Percentiles rank a stretch among this genome's conserved stretches.
Conservation (phyloP, 35 echinoderm and acorn worm genomes). For the Ophioderma brevispina region DNA sequence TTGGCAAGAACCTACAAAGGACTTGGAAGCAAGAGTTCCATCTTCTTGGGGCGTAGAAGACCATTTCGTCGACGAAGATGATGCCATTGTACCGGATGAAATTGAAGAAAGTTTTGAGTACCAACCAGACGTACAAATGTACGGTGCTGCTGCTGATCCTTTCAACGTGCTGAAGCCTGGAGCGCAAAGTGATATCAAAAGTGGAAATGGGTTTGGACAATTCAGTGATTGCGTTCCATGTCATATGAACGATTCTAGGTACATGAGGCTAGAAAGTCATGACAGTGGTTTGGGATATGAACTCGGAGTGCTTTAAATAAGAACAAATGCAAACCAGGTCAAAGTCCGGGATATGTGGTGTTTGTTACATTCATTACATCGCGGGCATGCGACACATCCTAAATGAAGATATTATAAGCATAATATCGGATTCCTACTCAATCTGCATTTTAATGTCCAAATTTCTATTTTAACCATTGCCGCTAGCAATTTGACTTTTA, state of each 20-base stretch:
- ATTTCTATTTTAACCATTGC: no score
- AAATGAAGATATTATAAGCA: no score
- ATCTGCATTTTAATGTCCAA: no score
- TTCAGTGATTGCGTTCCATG: background rate
- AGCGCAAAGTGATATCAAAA: background rate
- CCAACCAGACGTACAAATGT: background rate
- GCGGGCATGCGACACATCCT: no score
- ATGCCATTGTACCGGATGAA: background rate
- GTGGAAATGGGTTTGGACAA: background rate
- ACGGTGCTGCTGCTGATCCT: background rate
- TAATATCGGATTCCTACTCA: no score
- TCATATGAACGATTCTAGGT: background rate
- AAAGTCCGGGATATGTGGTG: no score
- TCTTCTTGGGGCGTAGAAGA: background rate
- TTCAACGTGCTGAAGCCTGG: background rate
- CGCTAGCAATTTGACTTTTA: no score
- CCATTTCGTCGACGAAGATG: background rate
- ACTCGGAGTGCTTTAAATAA: background rate
- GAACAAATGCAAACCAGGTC: no score
- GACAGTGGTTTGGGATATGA: background rate
- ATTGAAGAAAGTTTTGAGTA: background rate
- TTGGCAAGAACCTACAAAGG: background rate
- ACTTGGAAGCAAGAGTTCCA: background rate
- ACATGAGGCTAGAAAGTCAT: background rate
- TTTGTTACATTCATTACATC: no score